Evolutionary conservation across 2,797 vertebrate genomes (phyloP).

Genomic region (Siniperca undulata): DNA sequence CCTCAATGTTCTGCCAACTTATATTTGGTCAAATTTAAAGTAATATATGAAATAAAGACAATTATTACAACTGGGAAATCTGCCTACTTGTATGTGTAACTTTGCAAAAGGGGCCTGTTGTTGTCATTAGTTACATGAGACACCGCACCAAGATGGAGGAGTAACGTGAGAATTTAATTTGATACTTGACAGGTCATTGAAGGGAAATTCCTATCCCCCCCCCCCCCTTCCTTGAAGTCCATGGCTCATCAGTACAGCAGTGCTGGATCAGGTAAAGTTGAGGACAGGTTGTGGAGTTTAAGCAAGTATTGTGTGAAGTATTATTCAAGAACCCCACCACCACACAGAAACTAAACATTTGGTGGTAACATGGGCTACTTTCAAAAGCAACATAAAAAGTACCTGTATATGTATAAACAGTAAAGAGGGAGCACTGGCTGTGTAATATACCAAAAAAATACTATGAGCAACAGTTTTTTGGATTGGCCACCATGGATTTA

Average conservation of each 20-base stretch:
- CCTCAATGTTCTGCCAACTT: background rate
- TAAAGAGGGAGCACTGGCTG: background rate
- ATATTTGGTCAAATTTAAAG: background rate
- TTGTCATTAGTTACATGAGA: background rate
- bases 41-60: background rate
- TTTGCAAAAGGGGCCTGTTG: background rate
- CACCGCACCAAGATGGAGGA: background rate
- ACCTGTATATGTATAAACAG: background rate
- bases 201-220: constrained; percentile 20
- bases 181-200: constrained; percentile 5
- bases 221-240: constrained; percentile 16
- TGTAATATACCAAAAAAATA: too few relatives aligned
- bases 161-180: background rate
- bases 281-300: background rate
- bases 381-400: background rate
- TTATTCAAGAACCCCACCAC: background rate
- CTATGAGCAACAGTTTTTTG: background rate
- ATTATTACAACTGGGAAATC: too few relatives aligned
- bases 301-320: background rate
- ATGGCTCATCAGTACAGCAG: background rate
- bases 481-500: background rate
- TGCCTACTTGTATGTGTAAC: background rate
- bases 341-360: background rate
- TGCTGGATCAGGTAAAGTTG: background rate
- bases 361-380: background rate